Evolutionary conservation across 2,113 vertebrate genomes (phyloP).

Genomic region (Pandion haliaetus): DNA sequence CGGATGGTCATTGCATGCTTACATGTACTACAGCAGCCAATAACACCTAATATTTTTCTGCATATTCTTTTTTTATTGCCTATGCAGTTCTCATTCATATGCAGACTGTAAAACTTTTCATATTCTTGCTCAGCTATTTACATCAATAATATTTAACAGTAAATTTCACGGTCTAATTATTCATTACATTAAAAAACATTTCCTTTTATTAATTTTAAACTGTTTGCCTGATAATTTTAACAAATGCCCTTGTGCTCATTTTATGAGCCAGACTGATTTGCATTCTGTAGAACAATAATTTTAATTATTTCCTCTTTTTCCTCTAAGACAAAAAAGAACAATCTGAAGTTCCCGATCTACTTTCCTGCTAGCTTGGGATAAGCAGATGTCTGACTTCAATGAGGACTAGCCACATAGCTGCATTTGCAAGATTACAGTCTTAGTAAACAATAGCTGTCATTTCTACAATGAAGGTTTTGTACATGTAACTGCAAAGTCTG

Average conservation of each 20-base stretch:
- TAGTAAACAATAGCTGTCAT: neutral
- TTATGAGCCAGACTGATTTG: neutral
- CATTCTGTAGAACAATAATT: neutral
- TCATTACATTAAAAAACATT: neutral
- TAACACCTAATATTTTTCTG: neutral
- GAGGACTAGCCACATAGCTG: neutral
- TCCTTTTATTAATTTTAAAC: neutral
- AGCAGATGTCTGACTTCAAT: neutral
- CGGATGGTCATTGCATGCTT: neutral
- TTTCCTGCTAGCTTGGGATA: neutral
- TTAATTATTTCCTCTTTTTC: neutral
- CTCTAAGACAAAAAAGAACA: neutral
- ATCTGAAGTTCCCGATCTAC: neutral
- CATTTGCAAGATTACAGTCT: neutral
- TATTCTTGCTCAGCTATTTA: neutral
- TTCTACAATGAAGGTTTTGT: neutral
- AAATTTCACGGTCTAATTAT: conserved; percentile 14
- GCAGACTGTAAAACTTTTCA: neutral
- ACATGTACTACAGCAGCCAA: neutral
- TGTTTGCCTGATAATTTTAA: neutral
- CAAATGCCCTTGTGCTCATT: neutral
- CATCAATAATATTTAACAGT: neutral
- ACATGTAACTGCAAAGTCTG: neutral
- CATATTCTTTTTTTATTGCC: neutral
- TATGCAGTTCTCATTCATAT: neutral